Evolutionary conservation across 2,888 invertebrate species (phyloP).

Genomic region (Papilio demoleus): DNA sequence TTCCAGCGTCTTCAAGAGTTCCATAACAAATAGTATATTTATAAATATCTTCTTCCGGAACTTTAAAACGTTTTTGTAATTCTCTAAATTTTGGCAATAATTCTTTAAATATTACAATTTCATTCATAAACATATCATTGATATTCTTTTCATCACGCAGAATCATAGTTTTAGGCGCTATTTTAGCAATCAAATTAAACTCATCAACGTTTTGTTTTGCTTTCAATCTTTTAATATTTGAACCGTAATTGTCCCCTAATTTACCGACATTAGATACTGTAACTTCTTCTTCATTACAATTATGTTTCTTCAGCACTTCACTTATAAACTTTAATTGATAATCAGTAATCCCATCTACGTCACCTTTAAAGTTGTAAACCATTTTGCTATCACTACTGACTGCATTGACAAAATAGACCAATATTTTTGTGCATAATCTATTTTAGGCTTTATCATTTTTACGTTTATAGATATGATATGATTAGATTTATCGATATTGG

Average conservation of each 20-base stretch:
- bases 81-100: slow-evolving; percentile 54
- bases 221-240: slow-evolving; percentile 49
- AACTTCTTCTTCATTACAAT: slow-evolving; percentile 50
- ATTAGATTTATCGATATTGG: not conserved
- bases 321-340: slow-evolving; percentile 54
- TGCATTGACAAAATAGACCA: not conserved
- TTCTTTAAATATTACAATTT: slow-evolving; percentile 44
- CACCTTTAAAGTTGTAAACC: slow-evolving; percentile 45
- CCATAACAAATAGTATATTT: slow-evolving; percentile 57
- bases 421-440: not conserved
- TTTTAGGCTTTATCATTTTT: slow-evolving; percentile 1
- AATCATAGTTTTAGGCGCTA: slow-evolving; percentile 51
- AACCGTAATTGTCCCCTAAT: slow-evolving; percentile 55
- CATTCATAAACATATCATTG: slow-evolving; percentile 52
- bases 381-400: slow-evolving; percentile 13
- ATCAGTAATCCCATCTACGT: slow-evolving; percentile 47
- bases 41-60: slow-evolving; percentile 52
- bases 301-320: slow-evolving; percentile 52
- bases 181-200: slow-evolving; percentile 59
- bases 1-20: slow-evolving; percentile 45
- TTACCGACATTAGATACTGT: slow-evolving; percentile 51
- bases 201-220: slow-evolving; percentile 48
- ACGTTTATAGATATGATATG: not conserved
- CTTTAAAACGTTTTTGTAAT: slow-evolving; percentile 52
- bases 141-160: slow-evolving; percentile 40